A percentile compares a stretch with the other conserved stretches of the same genome.
Evolutionary conservation across 2,113 vertebrate genomes (phyloP).

Genomic region (Anas platyrhynchos): DNA sequence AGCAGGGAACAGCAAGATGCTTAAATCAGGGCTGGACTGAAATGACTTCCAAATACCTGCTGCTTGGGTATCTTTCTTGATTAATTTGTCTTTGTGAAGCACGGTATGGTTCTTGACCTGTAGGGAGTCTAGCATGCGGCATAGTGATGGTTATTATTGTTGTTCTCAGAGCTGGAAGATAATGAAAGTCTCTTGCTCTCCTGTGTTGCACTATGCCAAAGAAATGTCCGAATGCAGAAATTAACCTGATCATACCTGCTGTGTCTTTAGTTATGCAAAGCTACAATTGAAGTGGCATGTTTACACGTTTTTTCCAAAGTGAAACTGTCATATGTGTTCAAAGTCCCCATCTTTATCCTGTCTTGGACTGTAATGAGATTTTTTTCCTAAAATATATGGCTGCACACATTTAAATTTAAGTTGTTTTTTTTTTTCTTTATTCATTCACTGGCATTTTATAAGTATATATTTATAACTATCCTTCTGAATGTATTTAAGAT

Average conservation of each 20-base stretch:
- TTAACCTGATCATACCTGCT: background rate
- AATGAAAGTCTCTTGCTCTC: background rate
- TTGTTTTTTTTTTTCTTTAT: background rate
- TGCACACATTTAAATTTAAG: background rate
- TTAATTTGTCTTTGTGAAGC: background rate
- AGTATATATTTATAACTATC: background rate
- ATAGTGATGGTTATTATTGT: background rate
- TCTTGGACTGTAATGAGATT: background rate
- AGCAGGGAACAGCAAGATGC: background rate
- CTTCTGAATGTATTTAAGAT: background rate
- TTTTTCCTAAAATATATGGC: fast-evolving
- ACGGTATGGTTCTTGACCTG: background rate
- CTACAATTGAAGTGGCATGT: background rate
- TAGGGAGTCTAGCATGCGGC: background rate
- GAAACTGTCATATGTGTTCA: background rate
- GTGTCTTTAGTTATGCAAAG: background rate
- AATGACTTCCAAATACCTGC: background rate
- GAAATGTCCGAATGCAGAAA: conserved; percentile 23
- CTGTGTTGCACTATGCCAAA: background rate
- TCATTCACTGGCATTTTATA: background rate
- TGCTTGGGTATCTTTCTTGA: background rate
- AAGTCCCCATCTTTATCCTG: background rate
- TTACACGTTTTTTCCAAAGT: background rate
- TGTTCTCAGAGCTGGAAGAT: background rate
- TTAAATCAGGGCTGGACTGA: background rate